These are phyloP conservation scores for Theristicus caerulescens DNA, from an alignment of 2,113 vertebrate species.

Conservation along the genomic window DNA sequence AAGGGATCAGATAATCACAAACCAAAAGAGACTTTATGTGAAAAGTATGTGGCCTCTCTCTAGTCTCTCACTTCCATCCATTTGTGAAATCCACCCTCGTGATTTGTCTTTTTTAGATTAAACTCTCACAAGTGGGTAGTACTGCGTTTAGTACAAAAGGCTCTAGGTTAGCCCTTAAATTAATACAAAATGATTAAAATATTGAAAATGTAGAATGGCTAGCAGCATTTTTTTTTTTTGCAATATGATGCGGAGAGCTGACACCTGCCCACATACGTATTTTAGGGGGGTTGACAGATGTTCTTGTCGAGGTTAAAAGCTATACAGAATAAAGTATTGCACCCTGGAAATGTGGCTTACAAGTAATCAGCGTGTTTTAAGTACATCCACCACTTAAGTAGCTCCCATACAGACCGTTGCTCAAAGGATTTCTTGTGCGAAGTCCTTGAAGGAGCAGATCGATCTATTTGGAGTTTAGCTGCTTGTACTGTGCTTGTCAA, in stretches of 20 bases:
- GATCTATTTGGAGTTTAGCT: background rate
- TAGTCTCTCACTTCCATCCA: background rate
- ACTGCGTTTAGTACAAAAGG: background rate
- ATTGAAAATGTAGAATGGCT: accelerated
- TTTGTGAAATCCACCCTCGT: background rate
- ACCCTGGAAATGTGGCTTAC: background rate
- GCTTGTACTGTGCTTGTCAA: background rate
- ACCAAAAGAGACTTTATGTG: background rate
- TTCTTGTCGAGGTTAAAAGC: background rate
- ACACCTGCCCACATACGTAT: background rate
- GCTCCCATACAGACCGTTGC: background rate
- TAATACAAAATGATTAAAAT: background rate
- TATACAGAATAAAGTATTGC: background rate
- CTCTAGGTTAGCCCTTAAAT: background rate
- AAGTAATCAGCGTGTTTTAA: accelerated
- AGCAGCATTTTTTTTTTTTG: background rate
- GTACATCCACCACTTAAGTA: background rate
- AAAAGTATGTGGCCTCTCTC: background rate
- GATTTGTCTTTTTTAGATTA: background rate
- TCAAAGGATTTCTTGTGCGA: background rate
- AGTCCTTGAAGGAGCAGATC: background rate
- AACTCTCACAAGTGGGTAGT: background rate
- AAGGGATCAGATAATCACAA: background rate
- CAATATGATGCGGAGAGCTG: background rate
- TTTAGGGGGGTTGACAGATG: background rate